Percentiles rank a stretch among this genome's conserved stretches.
Evolutionary conservation across 2,888 invertebrate genomes (phyloP).

Genomic region (Amiota mariae): DNA sequence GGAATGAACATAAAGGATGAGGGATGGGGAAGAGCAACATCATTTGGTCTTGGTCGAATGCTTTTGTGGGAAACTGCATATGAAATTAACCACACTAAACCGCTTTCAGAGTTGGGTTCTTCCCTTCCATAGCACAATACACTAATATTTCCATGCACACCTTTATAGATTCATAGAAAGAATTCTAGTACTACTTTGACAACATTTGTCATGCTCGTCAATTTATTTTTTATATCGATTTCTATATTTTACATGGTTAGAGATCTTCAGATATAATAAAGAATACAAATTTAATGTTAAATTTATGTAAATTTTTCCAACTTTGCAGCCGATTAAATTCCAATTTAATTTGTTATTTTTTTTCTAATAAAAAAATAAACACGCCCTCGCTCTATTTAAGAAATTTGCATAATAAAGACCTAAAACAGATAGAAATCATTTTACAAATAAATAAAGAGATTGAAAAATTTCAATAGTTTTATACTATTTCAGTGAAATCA

Average conservation of each 20-base stretch:
- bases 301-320: slow-evolving; percentile 45
- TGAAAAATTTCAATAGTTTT: not conserved
- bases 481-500: no score
- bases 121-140: not conserved
- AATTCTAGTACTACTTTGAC: not conserved
- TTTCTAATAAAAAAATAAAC: not conserved
- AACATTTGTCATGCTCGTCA: slow-evolving; percentile 20
- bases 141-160: not conserved
- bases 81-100: not conserved
- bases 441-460: slow-evolving; percentile 22
- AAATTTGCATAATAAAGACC: slow-evolving; percentile 60
- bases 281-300: slow-evolving; percentile 39
- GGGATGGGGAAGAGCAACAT: slow-evolving; percentile 12
- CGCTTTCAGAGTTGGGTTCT: not conserved
- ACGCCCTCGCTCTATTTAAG: not conserved
- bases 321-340: slow-evolving; percentile 40
- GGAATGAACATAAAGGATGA: no score
- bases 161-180: not conserved
- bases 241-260: no score
- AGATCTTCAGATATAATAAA: no score
- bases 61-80: slow-evolving; percentile 31
- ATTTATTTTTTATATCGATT: not conserved
- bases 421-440: not conserved
- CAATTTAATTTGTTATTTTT: slow-evolving; percentile 42
- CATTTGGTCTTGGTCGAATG: slow-evolving; percentile 24